Percentiles rank a stretch among this genome's conserved stretches.
Evolutionary conservation across 2,113 vertebrate genomes (phyloP).

Genomic region (Pelecanoides urinatrix): DNA sequence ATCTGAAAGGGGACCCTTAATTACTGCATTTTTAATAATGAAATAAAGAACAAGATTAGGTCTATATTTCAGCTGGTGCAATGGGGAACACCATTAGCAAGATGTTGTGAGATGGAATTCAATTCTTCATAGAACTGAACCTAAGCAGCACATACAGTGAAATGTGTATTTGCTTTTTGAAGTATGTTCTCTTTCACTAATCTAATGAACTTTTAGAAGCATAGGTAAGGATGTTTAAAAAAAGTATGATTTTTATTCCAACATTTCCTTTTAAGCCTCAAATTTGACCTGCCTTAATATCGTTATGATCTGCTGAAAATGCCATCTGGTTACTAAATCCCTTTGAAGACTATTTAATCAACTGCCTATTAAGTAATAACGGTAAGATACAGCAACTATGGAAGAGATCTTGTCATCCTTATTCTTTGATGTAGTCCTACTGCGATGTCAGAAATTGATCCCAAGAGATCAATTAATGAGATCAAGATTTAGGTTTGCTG

Average conservation of each 20-base stretch:
- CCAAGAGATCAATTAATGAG: background rate
- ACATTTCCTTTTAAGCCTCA: background rate
- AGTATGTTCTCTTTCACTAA: background rate
- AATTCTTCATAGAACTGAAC: background rate
- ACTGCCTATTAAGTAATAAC: background rate
- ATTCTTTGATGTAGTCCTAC: slow-evolving; percentile 12
- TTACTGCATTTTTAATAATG: background rate
- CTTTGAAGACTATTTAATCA: slow-evolving; percentile 46
- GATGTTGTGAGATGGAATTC: background rate
- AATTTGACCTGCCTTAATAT: background rate
- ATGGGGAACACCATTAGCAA: background rate
- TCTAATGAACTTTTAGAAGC: background rate
- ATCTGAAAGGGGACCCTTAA: background rate
- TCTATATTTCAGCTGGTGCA: background rate
- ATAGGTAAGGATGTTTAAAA: background rate
- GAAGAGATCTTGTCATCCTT: background rate
- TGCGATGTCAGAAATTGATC: background rate
- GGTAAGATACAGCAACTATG: background rate
- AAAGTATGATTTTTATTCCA: background rate
- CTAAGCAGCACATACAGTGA: background rate
- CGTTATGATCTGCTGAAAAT: background rate
- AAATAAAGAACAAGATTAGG: background rate
- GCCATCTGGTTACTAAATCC: background rate
- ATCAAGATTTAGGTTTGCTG: background rate
- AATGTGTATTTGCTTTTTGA: background rate